phyloP scores from a whole-genome alignment of 2,113 vertebrate species.

The Gymnogyps californianus region DNA sequence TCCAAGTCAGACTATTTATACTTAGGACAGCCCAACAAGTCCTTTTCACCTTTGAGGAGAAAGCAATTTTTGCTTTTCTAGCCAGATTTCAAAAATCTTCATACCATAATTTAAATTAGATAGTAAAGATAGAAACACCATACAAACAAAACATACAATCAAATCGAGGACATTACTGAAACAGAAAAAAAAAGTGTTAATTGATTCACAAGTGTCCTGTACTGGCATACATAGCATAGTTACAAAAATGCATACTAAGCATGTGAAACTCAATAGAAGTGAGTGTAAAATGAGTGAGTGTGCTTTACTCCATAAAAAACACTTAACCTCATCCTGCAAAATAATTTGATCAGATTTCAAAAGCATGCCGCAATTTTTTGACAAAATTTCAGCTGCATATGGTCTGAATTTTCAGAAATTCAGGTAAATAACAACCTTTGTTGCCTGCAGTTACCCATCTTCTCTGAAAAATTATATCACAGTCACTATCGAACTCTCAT shows the following conservation, averaged over 20 bases:
- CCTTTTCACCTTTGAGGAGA: background rate
- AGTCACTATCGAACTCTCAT: background rate
- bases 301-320: background rate
- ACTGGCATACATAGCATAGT: background rate
- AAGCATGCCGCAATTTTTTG: background rate
- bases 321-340: background rate
- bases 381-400: background rate
- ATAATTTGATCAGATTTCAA: background rate
- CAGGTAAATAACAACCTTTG: background rate
- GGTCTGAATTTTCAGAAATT: background rate
- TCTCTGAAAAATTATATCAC: background rate
- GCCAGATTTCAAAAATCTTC: background rate
- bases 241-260: background rate
- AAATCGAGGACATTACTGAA: background rate
- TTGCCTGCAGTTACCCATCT: background rate
- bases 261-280: background rate
- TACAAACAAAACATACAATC: background rate
- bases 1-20: background rate
- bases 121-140: background rate
- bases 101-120: background rate
- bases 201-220: background rate
- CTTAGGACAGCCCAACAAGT: background rate
- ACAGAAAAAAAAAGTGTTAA: background rate
- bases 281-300: background rate
- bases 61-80: background rate